Percentiles rank a stretch among this genome's conserved stretches.
Evolutionary conservation across 2,797 vertebrate species (phyloP).

Genomic region (Microctenopoma steveboyesi): DNA sequence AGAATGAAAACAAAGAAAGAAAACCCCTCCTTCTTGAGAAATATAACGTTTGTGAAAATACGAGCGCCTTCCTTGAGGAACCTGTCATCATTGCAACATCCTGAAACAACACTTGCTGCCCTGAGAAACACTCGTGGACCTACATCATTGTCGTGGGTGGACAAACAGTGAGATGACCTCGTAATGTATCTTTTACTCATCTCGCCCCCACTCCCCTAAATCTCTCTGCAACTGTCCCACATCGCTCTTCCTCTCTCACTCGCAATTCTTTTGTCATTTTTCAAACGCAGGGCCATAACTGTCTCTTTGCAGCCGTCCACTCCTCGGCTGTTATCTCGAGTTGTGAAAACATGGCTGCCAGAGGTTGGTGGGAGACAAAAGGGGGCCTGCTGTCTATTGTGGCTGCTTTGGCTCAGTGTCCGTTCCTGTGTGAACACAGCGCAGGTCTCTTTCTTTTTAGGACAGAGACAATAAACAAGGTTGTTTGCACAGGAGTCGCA

Average conservation of each 20-base stretch:
- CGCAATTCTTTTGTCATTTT: conserved; percentile 39
- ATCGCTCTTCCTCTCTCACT: conserved; percentile 21
- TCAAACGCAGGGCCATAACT: conserved; percentile 47
- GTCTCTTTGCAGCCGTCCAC: conserved; percentile 26
- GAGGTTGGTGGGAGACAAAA: conserved; percentile 60
- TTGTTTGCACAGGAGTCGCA: conserved; percentile 59
- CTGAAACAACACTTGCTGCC: conserved; percentile 62
- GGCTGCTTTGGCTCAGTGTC: conserved; percentile 66
- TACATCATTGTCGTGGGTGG: conserved; percentile 65
- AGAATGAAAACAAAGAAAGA: conserved; percentile 39
- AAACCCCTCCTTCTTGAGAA: conserved; percentile 17
- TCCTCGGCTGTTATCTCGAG: conserved; percentile 66
- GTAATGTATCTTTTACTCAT: conserved; percentile 53
- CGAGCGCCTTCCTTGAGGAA: conserved; percentile 43
- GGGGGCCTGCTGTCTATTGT: conserved; percentile 56
- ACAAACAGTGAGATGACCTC: conserved; percentile 66
- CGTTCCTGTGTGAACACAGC: conserved; percentile 54
- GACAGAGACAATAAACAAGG: conserved; percentile 68
- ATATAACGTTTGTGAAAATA: conserved; percentile 30
- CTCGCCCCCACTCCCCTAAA: conserved; percentile 22
- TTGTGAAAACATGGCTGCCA: conserved; percentile 73
- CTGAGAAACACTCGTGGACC: conserved; percentile 61
- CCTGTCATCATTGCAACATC: conserved; percentile 71
- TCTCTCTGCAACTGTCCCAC: conserved; percentile 31
- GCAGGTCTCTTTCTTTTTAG: conserved; percentile 54